Evolutionary conservation across 92 coral and sea anemone genomes (phyloP).

Genomic region (Paramuricea clavata): DNA sequence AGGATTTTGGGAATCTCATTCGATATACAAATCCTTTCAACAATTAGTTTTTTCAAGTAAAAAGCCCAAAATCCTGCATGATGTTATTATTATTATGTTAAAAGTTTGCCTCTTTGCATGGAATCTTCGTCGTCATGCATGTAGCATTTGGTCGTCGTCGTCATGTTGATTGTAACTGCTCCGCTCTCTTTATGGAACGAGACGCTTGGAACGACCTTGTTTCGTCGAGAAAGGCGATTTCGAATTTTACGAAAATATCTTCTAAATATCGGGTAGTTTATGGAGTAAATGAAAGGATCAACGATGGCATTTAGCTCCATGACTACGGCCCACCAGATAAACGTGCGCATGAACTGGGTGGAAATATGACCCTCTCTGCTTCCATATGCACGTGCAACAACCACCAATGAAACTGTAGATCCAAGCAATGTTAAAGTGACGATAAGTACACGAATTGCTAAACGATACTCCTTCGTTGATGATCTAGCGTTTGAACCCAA

Average conservation of each 20-base stretch:
- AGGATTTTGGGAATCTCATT: too few species aligned
- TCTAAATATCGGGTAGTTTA: neutral
- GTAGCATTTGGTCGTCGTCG: too few species aligned
- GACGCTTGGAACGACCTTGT: neutral
- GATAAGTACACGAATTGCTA: neutral
- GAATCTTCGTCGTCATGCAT: too few species aligned
- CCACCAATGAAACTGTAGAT: neutral
- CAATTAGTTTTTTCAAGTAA: too few species aligned
- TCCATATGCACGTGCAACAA: neutral
- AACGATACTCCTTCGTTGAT: neutral
- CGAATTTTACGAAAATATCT: neutral
- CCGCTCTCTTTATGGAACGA: neutral
- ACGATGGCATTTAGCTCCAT: neutral
- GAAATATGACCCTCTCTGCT: neutral
- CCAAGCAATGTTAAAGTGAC: neutral
- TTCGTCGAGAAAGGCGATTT: neutral
- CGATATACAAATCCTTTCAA: too few species aligned
- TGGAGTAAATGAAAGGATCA: constrained; percentile 13
- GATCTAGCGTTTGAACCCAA: neutral
- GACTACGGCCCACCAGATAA: neutral
- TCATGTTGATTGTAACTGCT: neutral
- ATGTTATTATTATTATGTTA: too few species aligned
- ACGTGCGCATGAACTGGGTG: neutral
- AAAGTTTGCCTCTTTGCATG: too few species aligned
- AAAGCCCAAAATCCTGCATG: too few species aligned